These are phyloP conservation scores for Pteria penguin DNA, from an alignment of 2,888 invertebrate species.

Conservation along the genomic window DNA sequence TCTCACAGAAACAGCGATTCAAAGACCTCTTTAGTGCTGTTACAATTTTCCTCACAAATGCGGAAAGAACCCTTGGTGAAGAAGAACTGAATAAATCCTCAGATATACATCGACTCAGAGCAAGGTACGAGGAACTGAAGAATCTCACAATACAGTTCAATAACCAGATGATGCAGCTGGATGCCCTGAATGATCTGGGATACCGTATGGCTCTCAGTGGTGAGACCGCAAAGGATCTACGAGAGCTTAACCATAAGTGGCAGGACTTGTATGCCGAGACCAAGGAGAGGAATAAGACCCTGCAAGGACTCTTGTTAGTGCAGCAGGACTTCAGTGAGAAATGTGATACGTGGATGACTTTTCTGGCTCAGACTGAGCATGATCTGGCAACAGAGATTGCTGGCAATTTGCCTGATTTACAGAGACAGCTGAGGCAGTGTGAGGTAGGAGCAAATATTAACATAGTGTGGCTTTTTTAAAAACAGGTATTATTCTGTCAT, in stretches of 20 bases:
- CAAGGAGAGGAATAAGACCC: slow-evolving; percentile 63
- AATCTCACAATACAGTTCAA: slow-evolving; percentile 68
- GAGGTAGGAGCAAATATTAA: slow-evolving; percentile 67
- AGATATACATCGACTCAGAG: slow-evolving; percentile 62
- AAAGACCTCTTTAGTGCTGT: slow-evolving; percentile 65
- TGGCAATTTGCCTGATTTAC: slow-evolving; percentile 72
- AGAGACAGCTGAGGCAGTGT: slow-evolving; percentile 72
- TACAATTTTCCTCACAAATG: slow-evolving; percentile 66
- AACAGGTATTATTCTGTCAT: too few relatives aligned
- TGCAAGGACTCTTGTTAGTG: slow-evolving; percentile 71
- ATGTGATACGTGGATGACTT: slow-evolving; percentile 77
- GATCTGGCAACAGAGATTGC: slow-evolving; percentile 72
- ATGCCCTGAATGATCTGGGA: slow-evolving; percentile 74
- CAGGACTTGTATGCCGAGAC: slow-evolving; percentile 64
- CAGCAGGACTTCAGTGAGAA: slow-evolving; percentile 77
- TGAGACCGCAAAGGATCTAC: slow-evolving; percentile 62
- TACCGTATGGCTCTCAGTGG: slow-evolving; percentile 73
- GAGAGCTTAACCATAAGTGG: slow-evolving; percentile 75
- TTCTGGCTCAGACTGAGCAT: slow-evolving; percentile 75
- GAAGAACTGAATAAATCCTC: slow-evolving; percentile 69
- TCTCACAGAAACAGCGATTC: slow-evolving; percentile 67
- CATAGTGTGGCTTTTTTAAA: too few relatives aligned
- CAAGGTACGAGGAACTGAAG: slow-evolving; percentile 65
- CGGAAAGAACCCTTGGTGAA: slow-evolving; percentile 59
- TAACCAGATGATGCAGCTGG: slow-evolving; percentile 66